Evolutionary conservation across 2,113 vertebrate species (phyloP).

Genomic region (Hydrochoerus hydrochaeris): DNA sequence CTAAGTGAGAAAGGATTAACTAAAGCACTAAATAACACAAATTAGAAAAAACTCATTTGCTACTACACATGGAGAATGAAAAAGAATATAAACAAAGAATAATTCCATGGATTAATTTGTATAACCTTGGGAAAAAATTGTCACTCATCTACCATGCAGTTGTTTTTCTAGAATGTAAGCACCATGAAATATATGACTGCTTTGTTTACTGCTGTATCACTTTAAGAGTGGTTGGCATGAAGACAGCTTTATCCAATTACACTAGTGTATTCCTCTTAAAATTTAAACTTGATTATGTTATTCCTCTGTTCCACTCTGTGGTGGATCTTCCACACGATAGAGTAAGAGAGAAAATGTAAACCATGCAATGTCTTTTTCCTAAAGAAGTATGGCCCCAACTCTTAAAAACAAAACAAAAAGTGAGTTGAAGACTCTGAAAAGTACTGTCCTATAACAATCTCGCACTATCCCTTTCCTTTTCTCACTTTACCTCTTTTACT

Average conservation of each 20-base stretch:
- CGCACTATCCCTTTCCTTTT: neutral
- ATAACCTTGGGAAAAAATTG: neutral
- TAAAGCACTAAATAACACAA: conserved; percentile 31
- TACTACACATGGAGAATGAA: neutral
- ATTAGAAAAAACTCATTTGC: neutral
- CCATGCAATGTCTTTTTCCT: neutral
- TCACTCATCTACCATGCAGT: neutral
- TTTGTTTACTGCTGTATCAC: neutral
- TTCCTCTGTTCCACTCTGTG: conserved; percentile 5
- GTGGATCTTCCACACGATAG: neutral
- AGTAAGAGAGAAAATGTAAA: neutral
- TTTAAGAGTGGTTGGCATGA: neutral
- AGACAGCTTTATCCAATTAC: neutral
- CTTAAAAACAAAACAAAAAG: neutral
- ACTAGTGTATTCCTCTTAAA: neutral
- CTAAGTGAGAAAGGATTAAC: conserved; percentile 17
- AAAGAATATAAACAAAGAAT: neutral
- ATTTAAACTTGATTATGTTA: conserved; percentile 43
- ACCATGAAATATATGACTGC: conserved; percentile 5
- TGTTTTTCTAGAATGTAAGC: conserved; percentile 34
- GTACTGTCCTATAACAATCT: neutral
- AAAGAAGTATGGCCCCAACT: neutral
- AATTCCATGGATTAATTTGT: conserved; percentile 22
- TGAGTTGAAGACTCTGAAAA: neutral
- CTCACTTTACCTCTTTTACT: neutral